Evolutionary conservation across 2,888 invertebrate species (phyloP), one percentile per base, ranked within the genome.

Genomic region (Erebia palarica): DNA sequence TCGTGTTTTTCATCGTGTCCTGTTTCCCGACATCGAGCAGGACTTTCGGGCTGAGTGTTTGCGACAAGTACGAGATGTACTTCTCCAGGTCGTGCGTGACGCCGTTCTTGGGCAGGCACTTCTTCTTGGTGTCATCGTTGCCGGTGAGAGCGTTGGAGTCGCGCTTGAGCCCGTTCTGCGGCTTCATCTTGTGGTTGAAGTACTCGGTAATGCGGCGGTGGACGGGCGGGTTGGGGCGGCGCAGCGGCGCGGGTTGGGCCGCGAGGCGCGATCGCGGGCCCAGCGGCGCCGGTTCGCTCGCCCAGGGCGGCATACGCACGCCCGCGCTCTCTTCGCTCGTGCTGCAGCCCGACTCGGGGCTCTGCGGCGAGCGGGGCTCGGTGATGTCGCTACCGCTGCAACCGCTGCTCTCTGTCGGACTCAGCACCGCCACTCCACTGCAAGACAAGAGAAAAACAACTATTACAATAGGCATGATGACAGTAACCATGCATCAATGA

Each of bases 171-270:
- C 86, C 89, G 80, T 93, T 94, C 77, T 95, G 94, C 47, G 96
- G 95, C 90, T 97, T 97, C 94, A 96, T 95, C 89, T 97, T 97
- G 75, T 96, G 95, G 86, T 96, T 97, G 87, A 97, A 97, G 87
- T 96, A 97, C 82, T 97, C 97, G 42, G 96, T 96, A 84, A 97
- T 97, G 88, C 97, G 96, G 65, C 96, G 97, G 87, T 96, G 97
- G 75, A 90, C 87, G 77, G 91, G 88, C 73, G 84, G 86, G 74
- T 83, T 84, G 82, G 79, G 78, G 70, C 83, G 82, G 77, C 88
- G 91, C 77, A 82, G 79, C 75, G 90, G 89, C 75, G 84, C 88
- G 74, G 86, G 85, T 78, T 87, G 89, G 74, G 85, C 88, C 85
- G 90, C 89, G 80, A 87, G 82, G 85, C 90, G 91, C 63, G 63